These are phyloP conservation scores for Amphilophus citrinellus DNA, from an alignment of 2,113 vertebrate genomes.

Conservation along the genomic window DNA sequence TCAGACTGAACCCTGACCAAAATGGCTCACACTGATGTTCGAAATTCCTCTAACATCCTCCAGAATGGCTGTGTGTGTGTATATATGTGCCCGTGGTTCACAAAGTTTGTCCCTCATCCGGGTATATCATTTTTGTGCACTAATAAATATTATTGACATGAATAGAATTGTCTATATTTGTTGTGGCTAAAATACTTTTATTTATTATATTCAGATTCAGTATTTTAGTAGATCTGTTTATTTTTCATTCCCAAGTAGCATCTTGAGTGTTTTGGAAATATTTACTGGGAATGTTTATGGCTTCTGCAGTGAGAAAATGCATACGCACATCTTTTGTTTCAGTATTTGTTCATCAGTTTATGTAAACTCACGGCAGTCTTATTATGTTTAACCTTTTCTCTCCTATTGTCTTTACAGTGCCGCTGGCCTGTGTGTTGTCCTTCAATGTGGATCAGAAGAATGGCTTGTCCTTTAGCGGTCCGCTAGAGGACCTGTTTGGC, in stretches of 20 bases:
- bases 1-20: conserved; percentile 57
- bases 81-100: conserved; percentile 9
- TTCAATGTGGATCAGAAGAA: conserved; percentile 98
- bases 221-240: conserved; percentile 1
- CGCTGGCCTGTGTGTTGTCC: conserved; percentile 77
- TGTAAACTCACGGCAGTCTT: not conserved
- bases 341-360: conserved; percentile 19
- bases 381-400: not conserved
- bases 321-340: conserved; percentile 10
- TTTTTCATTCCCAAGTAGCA: conserved; percentile 11
- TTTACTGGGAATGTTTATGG: conserved; percentile 16
- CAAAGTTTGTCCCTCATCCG: conserved; percentile 22
- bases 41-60: conserved; percentile 71
- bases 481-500: conserved; percentile 95
- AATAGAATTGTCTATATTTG: not conserved
- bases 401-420: conserved; percentile 67
- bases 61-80: conserved; percentile 38
- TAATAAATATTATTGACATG: conserved; percentile 1
- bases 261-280: conserved; percentile 21
- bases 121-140: not conserved
- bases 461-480: conserved; percentile 88
- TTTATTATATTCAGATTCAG: conserved; percentile 4
- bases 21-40: conserved; percentile 57
- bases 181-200: not conserved
- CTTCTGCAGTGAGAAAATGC: not conserved